Conservation (phyloP, 2,888 invertebrate genomes). For the Oscheius onirici region DNA sequence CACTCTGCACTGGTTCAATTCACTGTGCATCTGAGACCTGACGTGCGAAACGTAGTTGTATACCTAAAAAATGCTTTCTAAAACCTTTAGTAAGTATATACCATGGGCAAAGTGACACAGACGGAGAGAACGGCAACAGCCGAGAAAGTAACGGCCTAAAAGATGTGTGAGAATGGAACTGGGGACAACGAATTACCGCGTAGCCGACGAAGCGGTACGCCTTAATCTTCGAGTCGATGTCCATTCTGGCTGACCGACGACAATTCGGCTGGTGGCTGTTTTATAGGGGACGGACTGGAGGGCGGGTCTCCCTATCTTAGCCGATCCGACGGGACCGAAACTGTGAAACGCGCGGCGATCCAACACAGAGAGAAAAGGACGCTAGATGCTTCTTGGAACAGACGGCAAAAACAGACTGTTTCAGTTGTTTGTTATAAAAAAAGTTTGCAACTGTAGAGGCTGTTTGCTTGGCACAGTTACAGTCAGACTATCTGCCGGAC, state of each 20-base stretch:
- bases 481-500: too few relatives aligned
- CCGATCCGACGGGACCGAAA: constrained; percentile 33
- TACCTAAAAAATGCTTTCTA: too few relatives aligned
- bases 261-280: not conserved
- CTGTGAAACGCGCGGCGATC: constrained; percentile 15
- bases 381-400: not conserved
- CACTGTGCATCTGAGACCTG: constrained; percentile 59
- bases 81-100: too few relatives aligned
- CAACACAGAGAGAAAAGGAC: not conserved
- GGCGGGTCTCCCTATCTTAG: constrained; percentile 22
- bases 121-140: constrained; percentile 62
- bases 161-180: too few relatives aligned
- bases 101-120: constrained; percentile 63
- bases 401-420: not conserved
- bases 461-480: too few relatives aligned
- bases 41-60: constrained; percentile 65
- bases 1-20: constrained; percentile 58
- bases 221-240: constrained; percentile 63
- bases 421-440: too few relatives aligned
- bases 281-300: constrained; percentile 22
- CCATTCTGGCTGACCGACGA: constrained; percentile 49
- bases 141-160: constrained; percentile 56
- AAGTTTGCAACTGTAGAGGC: too few relatives aligned
- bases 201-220: constrained; percentile 64
- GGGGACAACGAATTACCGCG: constrained; percentile 28